These are phyloP conservation scores for Drosophila algonquin DNA, from an alignment of 2,888 invertebrate species.

Conservation along the genomic window DNA sequence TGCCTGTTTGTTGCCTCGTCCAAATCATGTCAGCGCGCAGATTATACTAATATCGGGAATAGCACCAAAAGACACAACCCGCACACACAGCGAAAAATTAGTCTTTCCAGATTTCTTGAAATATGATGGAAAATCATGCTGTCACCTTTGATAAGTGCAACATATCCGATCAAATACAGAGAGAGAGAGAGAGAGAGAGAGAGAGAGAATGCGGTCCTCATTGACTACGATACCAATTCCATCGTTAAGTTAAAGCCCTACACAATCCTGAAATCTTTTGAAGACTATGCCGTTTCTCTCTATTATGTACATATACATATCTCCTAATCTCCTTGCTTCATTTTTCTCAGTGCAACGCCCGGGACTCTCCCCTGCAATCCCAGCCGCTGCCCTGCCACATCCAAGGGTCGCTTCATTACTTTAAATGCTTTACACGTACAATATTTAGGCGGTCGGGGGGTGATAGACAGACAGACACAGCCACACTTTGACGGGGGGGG, in stretches of 20 bases:
- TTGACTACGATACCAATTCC: too few relatives aligned
- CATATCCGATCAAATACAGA: too few relatives aligned
- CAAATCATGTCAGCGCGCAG: slow-evolving; percentile 63
- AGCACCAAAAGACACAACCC: slow-evolving; percentile 11
- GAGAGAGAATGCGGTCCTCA: too few relatives aligned
- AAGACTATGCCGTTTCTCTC: too few relatives aligned
- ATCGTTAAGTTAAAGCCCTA: too few relatives aligned
- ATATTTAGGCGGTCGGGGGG: slow-evolving; percentile 51
- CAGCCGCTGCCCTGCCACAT: slow-evolving; percentile 17
- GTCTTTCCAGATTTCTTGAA: not conserved
- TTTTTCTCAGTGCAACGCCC: not conserved
- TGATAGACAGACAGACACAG: slow-evolving; percentile 5
- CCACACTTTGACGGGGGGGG: slow-evolving; percentile 49
- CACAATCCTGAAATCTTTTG: too few relatives aligned
- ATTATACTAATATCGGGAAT: slow-evolving; percentile 61
- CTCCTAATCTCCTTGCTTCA: not conserved
- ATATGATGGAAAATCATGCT: too few relatives aligned
- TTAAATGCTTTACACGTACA: slow-evolving; percentile 78
- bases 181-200: too few relatives aligned
- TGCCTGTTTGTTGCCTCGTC: not conserved
- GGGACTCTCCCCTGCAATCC: not conserved
- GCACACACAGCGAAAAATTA: not conserved
- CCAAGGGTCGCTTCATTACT: slow-evolving; percentile 62
- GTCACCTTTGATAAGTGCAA: too few relatives aligned
- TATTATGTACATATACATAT: too few relatives aligned